Percentiles rank a stretch among this genome's conserved stretches.
Conservation (phyloP, 2,797 vertebrate species). For the Periophthalmus magnuspinnatus region DNA sequence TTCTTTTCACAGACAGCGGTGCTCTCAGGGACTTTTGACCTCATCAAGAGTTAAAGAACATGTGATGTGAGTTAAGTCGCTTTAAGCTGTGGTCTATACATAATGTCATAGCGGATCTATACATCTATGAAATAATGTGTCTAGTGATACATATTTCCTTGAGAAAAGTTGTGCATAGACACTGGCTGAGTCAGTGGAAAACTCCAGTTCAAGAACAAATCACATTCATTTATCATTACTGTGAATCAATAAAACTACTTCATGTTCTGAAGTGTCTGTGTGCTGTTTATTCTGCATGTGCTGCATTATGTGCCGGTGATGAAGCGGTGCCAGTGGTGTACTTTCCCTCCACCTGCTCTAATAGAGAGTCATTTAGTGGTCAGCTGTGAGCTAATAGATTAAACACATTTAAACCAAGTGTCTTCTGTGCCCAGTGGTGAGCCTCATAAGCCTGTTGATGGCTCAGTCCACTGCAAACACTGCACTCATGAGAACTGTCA, state of each 20-base stretch:
- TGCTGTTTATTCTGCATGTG: slow-evolving; percentile 39
- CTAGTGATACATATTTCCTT: slow-evolving; percentile 37
- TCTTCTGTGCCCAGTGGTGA: slow-evolving; percentile 35
- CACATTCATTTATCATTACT: slow-evolving; percentile 75
- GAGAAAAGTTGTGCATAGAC: slow-evolving; percentile 49
- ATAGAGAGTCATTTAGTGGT: slow-evolving; percentile 15
- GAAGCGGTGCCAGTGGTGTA: slow-evolving; percentile 4
- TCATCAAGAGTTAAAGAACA: slow-evolving; percentile 51
- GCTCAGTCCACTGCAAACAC: slow-evolving; percentile 58
- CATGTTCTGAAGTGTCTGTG: slow-evolving; percentile 54
- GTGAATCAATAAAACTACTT: slow-evolving; percentile 80
- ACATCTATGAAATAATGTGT: slow-evolving; percentile 12
- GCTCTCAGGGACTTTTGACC: slow-evolving; percentile 73
- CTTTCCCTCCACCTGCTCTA: slow-evolving; percentile 27
- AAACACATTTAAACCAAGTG: slow-evolving; percentile 35
- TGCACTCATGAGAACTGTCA: slow-evolving; percentile 37
- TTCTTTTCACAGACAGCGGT: slow-evolving; percentile 59
- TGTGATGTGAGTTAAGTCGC: slow-evolving; percentile 56
- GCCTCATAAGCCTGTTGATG: slow-evolving; percentile 50
- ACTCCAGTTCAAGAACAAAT: slow-evolving; percentile 48
- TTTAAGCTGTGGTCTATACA: slow-evolving; percentile 56
- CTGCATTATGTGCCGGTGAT: slow-evolving; percentile 31
- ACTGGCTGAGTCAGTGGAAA: slow-evolving; percentile 56
- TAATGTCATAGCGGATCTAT: slow-evolving; percentile 20
- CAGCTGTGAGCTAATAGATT: slow-evolving; percentile 27